Conservation (phyloP, 2,113 vertebrate species). For the Macroglossus sobrinus region DNA sequence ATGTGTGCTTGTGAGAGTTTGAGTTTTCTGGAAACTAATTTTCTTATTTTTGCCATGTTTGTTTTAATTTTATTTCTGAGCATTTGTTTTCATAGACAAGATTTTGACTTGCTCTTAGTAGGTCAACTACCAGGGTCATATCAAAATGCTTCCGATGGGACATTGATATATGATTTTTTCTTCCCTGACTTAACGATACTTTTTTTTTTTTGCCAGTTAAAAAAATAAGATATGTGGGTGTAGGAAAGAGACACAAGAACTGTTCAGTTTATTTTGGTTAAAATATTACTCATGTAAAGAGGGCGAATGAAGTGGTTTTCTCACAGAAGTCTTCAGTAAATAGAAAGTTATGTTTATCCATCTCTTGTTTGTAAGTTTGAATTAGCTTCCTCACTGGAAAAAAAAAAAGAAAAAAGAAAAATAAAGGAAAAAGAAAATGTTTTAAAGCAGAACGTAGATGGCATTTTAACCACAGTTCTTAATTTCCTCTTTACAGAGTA, state of each 20-base stretch:
- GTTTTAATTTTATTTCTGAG: slow-evolving; percentile 36
- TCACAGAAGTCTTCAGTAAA: background rate
- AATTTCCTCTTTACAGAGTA: background rate
- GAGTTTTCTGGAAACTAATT: slow-evolving; percentile 31
- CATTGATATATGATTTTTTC: background rate
- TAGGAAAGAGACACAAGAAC: background rate
- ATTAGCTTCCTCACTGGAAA: background rate
- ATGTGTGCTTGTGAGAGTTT: background rate
- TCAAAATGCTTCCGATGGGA: background rate
- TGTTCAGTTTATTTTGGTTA: background rate
- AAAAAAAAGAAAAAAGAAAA: background rate
- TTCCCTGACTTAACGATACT: background rate
- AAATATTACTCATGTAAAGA: background rate
- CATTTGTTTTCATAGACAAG: slow-evolving; percentile 29
- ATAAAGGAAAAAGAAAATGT: background rate
- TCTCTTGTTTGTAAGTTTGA: background rate
- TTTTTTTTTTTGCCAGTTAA: background rate
- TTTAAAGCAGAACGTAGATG: background rate
- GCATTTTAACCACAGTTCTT: background rate
- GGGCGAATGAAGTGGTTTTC: background rate
- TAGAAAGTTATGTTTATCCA: slow-evolving; percentile 19
- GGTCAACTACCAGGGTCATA: background rate
- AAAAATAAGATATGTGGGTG: background rate
- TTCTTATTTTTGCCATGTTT: background rate
- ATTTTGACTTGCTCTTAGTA: background rate